phyloP scores from a whole-genome alignment of 1,140 invertebrate species.

The Zaprionus nigranus region DNA sequence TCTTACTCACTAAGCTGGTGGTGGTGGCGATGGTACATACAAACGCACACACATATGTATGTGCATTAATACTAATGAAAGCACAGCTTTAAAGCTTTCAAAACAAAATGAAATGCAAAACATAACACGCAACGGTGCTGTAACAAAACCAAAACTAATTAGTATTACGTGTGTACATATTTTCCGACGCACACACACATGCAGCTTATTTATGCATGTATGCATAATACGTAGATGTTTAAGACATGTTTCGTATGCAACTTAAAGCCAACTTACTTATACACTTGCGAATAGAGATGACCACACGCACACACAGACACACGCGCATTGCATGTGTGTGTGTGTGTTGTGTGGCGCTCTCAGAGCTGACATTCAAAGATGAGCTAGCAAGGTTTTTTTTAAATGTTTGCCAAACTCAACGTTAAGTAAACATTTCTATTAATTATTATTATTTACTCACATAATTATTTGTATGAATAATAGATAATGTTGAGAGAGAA shows the following conservation, averaged over 20 bases:
- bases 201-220: constrained; percentile 3
- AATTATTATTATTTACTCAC: constrained; percentile 17
- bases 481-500: neutral
- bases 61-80: constrained; percentile 61
- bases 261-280: constrained; percentile 44
- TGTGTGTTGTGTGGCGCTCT: constrained; percentile 37
- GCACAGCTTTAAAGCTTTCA: constrained; percentile 80
- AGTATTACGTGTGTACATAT: constrained; percentile 75
- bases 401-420: constrained; percentile 40
- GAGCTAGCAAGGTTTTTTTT: constrained; percentile 59
- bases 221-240: constrained; percentile 36
- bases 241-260: constrained; percentile 68
- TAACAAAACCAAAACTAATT: constrained; percentile 76
- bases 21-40: neutral
- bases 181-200: constrained; percentile 33
- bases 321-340: constrained; percentile 8
- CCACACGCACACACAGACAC: constrained; percentile 6
- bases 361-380: constrained; percentile 69
- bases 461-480: constrained; percentile 15
- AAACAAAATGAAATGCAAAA: constrained; percentile 80
- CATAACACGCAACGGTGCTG: constrained; percentile 78
- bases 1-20: constrained; percentile 32
- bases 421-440: constrained; percentile 21
- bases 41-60: constrained; percentile 3
- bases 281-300: constrained; percentile 20